These are phyloP conservation scores for Micropterix aruncella DNA, from an alignment of 2,888 invertebrate species.

Conservation along the genomic window DNA sequence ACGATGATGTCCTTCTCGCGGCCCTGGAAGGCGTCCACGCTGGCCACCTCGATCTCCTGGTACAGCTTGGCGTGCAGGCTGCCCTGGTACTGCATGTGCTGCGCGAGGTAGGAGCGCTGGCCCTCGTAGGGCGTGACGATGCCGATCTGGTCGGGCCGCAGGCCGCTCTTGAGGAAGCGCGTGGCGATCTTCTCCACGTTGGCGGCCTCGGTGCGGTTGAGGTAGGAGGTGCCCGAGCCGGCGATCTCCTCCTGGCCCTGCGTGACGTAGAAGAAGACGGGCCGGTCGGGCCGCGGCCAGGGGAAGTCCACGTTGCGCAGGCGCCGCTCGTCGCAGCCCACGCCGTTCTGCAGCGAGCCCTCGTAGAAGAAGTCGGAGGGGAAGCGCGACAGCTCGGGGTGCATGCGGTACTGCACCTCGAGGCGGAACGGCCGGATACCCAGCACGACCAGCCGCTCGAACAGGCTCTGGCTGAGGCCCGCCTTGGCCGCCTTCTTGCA, in stretches of 20 bases:
- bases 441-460: constrained; percentile 92
- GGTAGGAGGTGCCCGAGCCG: constrained; percentile 94
- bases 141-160: constrained; percentile 96
- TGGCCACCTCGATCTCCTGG: constrained; percentile 97
- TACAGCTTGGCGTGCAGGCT: constrained; percentile 93
- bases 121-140: constrained; percentile 99
- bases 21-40: constrained; percentile 98
- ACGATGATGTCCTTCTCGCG: constrained; percentile 98
- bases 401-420: constrained; percentile 98
- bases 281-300: constrained; percentile 92
- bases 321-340: constrained; percentile 90
- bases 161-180: constrained; percentile 83
- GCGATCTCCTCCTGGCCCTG: constrained; percentile 98
- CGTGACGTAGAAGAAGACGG: constrained; percentile 98
- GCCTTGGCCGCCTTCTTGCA: constrained; percentile 97
- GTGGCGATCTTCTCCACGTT: constrained; percentile 98
- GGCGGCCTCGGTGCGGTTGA: constrained; percentile 96
- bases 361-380: constrained; percentile 99
- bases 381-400: constrained; percentile 92
- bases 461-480: constrained; percentile 91
- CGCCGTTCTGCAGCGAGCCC: constrained; percentile 96
- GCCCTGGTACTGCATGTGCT: constrained; percentile 98
- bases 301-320: constrained; percentile 88
- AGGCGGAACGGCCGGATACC: constrained; percentile 94
- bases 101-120: constrained; percentile 91